Conservation (phyloP, 2,113 vertebrate species). For the Morphnarchus princeps region DNA sequence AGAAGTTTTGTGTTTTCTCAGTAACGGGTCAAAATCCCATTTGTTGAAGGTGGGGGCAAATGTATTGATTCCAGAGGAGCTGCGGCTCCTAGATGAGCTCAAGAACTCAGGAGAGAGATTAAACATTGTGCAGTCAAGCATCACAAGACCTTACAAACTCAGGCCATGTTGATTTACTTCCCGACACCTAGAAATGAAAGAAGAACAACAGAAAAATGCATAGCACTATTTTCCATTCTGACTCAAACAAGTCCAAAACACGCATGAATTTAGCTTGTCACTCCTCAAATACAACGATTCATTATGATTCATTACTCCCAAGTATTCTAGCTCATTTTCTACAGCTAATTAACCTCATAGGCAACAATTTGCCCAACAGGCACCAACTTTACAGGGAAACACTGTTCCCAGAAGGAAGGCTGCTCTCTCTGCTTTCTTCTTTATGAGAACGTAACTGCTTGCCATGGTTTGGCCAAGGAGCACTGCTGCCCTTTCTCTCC, state of each 20-base stretch:
- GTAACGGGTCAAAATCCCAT: neutral
- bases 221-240: neutral
- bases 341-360: neutral
- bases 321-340: slow-evolving; percentile 6
- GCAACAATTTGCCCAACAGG: neutral
- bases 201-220: neutral
- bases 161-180: neutral
- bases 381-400: neutral
- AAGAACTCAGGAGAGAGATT: neutral
- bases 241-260: neutral
- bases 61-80: neutral
- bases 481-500: neutral
- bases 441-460: neutral
- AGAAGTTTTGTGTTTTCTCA: neutral
- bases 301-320: neutral
- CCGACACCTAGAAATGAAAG: neutral
- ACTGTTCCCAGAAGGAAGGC: neutral
- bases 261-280: neutral
- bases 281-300: neutral
- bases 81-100: neutral
- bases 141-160: neutral
- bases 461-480: neutral
- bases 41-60: neutral
- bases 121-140: neutral
- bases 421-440: neutral